A percentile compares a stretch with the other conserved stretches of the same genome.
phyloP scores from a whole-genome alignment of 53 echinoderm and acorn worm genomes.

The Patiria pectinifera region DNA sequence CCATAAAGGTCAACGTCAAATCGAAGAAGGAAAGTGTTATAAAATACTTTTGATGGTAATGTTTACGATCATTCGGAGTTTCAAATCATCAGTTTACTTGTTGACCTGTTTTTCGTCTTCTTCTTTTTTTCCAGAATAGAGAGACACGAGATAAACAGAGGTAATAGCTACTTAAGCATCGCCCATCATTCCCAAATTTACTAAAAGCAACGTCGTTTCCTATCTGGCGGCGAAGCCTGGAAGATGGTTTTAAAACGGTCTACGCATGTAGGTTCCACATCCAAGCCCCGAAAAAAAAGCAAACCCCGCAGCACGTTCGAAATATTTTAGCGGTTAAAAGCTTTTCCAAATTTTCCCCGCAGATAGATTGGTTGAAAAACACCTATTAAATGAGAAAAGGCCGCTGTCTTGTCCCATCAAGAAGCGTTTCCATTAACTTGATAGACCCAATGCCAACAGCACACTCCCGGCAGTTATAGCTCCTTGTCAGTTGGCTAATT shows the following conservation, averaged over 20 bases:
- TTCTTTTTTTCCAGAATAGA: neutral
- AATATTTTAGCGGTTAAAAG: neutral
- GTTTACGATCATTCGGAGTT: neutral
- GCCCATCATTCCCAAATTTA: neutral
- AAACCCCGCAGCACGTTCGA: neutral
- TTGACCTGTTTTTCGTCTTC: neutral
- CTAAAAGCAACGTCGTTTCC: neutral
- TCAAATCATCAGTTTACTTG: neutral
- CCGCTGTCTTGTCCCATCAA: neutral
- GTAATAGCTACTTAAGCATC: neutral
- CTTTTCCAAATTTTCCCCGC: neutral
- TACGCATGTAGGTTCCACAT: neutral
- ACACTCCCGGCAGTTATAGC: neutral
- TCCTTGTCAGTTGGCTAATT: neutral
- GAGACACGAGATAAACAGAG: neutral
- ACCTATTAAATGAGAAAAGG: neutral
- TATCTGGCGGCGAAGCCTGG: neutral
- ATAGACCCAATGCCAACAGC: neutral
- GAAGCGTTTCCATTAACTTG: conserved; percentile 4
- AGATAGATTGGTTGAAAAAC: neutral
- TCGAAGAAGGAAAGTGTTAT: neutral
- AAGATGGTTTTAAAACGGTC: neutral
- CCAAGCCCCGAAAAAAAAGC: neutral
- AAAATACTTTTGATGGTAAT: neutral
- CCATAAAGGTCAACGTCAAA: neutral